These are phyloP conservation scores for Chelonus insularis DNA, from an alignment of 1,140 invertebrate species.

Conservation along the genomic window DNA sequence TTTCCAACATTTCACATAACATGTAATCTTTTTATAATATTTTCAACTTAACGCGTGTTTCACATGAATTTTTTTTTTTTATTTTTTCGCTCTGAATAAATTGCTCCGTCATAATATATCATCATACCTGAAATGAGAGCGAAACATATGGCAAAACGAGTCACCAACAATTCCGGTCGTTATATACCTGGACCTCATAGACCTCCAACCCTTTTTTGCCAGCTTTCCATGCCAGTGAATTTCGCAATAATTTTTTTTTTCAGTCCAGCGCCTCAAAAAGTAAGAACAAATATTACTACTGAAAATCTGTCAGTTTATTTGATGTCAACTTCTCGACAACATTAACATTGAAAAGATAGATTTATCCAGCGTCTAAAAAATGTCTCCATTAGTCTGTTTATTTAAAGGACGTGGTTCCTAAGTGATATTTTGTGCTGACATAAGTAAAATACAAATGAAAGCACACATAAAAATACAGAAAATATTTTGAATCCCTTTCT, in stretches of 20 bases:
- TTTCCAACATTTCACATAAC: constrained; percentile 21
- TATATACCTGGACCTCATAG: too few species aligned
- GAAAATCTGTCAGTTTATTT: too few species aligned
- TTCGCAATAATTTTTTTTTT: too few species aligned
- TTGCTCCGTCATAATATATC: background rate
- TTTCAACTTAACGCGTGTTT: too few species aligned
- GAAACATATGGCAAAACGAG: constrained; percentile 17
- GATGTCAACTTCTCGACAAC: too few species aligned
- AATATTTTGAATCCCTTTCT: background rate
- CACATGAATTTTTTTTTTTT: background rate
- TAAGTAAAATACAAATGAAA: background rate
- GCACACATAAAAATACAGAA: background rate
- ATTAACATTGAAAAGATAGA: too few species aligned
- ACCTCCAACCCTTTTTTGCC: too few species aligned
- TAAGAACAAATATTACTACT: too few species aligned
- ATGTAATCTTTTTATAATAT: too few species aligned
- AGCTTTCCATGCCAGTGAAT: too few species aligned
- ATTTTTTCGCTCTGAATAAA: background rate
- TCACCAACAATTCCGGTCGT: background rate
- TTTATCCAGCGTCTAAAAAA: too few species aligned
- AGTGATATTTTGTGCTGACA: constrained; percentile 55
- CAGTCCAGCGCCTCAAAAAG: too few species aligned
- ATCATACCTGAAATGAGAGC: background rate
- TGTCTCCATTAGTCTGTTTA: constrained; percentile 58
- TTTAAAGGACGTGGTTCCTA: constrained; percentile 43